A percentile compares a stretch with the other conserved stretches of the same genome.
phyloP scores from a whole-genome alignment of 2,113 vertebrate species.

The Ceyx melanurus region DNA sequence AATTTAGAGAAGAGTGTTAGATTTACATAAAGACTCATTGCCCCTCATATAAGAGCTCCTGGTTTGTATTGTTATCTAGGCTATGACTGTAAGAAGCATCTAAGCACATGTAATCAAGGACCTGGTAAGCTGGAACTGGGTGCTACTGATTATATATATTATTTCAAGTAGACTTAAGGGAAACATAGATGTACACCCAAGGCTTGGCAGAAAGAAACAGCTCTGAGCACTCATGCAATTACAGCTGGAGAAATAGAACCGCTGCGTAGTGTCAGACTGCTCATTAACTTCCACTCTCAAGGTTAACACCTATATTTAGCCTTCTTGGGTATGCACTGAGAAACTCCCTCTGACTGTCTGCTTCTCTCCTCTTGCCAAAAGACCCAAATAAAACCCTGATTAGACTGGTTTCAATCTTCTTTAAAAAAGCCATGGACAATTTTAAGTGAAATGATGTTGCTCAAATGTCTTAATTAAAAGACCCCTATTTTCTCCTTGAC shows the following conservation, averaged over 20 bases:
- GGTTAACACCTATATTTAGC: slow-evolving; percentile 8
- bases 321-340: not conserved
- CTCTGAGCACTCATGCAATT: not conserved
- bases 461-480: slow-evolving; percentile 51
- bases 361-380: not conserved
- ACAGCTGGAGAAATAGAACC: not conserved
- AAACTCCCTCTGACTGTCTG: not conserved
- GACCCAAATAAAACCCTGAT: slow-evolving; percentile 11
- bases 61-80: not conserved
- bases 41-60: not conserved
- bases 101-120: not conserved
- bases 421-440: slow-evolving; percentile 38
- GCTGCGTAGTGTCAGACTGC: not conserved
- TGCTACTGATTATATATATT: not conserved
- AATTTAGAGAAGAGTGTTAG: not conserved
- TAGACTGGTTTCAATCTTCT: slow-evolving; percentile 33
- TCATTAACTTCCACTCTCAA: not conserved
- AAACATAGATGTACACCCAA: not conserved
- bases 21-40: not conserved
- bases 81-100: not conserved
- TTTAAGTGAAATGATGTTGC: slow-evolving; percentile 35
- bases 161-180: not conserved
- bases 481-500: slow-evolving; percentile 48
- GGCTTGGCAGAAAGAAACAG: not conserved
- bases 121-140: not conserved